Evolutionary conservation across 2,797 vertebrate genomes (phyloP).

Genomic region (Buceros bicornis): DNA sequence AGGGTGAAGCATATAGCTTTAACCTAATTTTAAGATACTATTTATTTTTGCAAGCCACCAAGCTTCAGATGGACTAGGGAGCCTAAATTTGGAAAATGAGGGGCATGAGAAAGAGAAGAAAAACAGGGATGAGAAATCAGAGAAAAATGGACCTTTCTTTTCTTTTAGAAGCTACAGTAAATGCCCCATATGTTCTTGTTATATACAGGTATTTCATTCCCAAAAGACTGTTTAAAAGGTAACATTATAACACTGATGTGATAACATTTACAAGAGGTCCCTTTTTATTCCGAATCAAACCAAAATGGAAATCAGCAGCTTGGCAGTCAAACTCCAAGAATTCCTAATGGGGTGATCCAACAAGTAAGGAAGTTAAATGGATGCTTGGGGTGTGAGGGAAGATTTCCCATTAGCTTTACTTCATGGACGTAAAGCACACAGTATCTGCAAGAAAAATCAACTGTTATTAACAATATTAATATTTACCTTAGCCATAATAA

Average conservation of each 20-base stretch:
- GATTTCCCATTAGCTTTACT: not conserved
- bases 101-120: not conserved
- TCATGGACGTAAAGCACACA: not conserved
- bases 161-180: not conserved
- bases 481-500: not conserved
- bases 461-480: not conserved
- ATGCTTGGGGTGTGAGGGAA: not conserved
- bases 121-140: not conserved
- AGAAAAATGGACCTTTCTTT: accelerated
- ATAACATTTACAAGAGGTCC: not conserved
- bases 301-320: not conserved
- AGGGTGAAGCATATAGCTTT: not conserved
- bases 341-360: not conserved
- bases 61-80: not conserved
- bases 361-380: not conserved
- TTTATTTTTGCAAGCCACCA: not conserved
- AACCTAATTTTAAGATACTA: not conserved
- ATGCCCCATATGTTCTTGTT: not conserved
- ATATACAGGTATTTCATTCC: not conserved
- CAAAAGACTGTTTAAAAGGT: not conserved
- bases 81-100: not conserved
- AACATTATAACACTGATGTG: not conserved
- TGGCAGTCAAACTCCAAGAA: not conserved
- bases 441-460: not conserved
- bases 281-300: not conserved